phyloP scores from a whole-genome alignment of 2,113 vertebrate species.

The Coryphaenoides rupestris region DNA sequence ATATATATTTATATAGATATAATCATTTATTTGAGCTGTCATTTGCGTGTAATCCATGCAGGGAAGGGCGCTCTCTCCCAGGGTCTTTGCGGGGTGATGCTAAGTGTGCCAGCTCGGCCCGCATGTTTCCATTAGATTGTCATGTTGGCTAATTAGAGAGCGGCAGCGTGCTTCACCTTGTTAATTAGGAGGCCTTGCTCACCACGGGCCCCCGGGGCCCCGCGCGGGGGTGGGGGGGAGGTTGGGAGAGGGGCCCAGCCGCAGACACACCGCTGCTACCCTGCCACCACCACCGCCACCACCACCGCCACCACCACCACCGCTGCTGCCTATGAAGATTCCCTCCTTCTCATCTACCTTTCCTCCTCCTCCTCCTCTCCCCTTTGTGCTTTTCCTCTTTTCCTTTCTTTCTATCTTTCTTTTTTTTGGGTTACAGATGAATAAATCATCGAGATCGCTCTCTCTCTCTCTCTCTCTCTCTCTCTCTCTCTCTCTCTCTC shows the following conservation, averaged over 20 bases:
- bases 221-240: slow-evolving; percentile 61
- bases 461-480: no score
- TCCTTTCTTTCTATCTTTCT: slow-evolving; percentile 74
- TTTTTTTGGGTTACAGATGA: slow-evolving; percentile 87
- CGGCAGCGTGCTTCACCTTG: slow-evolving; percentile 98
- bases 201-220: slow-evolving; percentile 83
- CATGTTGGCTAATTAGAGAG: slow-evolving; percentile 99
- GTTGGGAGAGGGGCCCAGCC: slow-evolving; percentile 86
- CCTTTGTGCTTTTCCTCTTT: slow-evolving; percentile 77
- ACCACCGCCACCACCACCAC: no score
- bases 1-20: neutral
- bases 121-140: slow-evolving; percentile 94
- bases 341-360: slow-evolving; percentile 96
- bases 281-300: no score
- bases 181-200: slow-evolving; percentile 99
- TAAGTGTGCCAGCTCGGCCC: slow-evolving; percentile 78
- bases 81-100: slow-evolving; percentile 70
- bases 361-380: slow-evolving; percentile 78
- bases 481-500: no score
- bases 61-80: slow-evolving; percentile 46
- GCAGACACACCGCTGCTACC: slow-evolving; percentile 89
- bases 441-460: slow-evolving; percentile 95
- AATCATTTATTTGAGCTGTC: slow-evolving; percentile 33
- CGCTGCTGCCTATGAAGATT: slow-evolving; percentile 94
- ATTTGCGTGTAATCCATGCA: slow-evolving; percentile 44